Evolutionary conservation across 2,113 vertebrate genomes (phyloP).

Genomic region (Okapia johnstoni): DNA sequence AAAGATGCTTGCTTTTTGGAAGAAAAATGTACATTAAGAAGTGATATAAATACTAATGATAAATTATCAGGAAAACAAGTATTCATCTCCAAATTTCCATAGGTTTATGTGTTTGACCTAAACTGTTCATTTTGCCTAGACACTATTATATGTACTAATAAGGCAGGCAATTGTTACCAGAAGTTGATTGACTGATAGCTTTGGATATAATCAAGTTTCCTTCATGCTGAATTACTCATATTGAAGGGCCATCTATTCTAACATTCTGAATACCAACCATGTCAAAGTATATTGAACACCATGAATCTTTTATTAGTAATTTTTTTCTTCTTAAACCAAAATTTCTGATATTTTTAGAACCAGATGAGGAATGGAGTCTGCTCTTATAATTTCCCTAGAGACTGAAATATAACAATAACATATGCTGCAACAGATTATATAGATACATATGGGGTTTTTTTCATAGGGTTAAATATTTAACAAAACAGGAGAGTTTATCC

Average conservation of each 20-base stretch:
- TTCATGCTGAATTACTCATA: conserved; percentile 45
- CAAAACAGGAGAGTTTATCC: not conserved
- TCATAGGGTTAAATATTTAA: not conserved
- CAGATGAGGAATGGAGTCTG: not conserved
- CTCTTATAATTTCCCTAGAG: not conserved
- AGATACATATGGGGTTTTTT: not conserved
- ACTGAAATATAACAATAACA: not conserved
- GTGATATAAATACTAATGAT: not conserved
- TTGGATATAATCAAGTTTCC: conserved; percentile 22
- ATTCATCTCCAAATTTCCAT: not conserved
- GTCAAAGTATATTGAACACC: conserved; percentile 38
- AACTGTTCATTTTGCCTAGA: conserved; percentile 2
- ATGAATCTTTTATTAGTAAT: conserved; percentile 10
- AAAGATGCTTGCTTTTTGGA: not conserved
- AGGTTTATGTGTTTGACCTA: not conserved
- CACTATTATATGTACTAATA: not conserved
- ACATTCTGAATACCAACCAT: conserved; percentile 9
- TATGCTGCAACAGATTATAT: not conserved
- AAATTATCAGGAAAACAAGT: not conserved
- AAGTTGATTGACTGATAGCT: not conserved
- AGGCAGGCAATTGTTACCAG: not conserved
- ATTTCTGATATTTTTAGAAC: not conserved
- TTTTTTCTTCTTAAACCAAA: not conserved
- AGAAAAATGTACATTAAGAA: not conserved
- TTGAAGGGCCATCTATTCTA: conserved; percentile 31